phyloP scores from a whole-genome alignment of 2,113 vertebrate genomes.

The Microcebus tavaratra region DNA sequence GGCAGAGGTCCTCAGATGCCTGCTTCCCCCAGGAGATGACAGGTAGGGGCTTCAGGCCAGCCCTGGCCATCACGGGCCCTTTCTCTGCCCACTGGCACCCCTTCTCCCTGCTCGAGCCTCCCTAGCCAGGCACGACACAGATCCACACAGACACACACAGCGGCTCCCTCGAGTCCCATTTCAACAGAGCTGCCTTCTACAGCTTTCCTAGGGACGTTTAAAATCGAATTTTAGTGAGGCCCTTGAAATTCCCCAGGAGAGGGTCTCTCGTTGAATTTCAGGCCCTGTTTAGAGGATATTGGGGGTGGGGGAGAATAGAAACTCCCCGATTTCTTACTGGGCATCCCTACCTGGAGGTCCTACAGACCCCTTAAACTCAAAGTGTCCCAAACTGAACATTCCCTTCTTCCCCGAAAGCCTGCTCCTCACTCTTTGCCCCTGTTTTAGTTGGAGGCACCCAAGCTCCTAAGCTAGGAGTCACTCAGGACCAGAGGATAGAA shows the following conservation, averaged over 20 bases:
- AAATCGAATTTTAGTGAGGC: neutral
- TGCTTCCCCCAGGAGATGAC: neutral
- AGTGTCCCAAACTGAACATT: neutral
- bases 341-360: neutral
- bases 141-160: neutral
- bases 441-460: neutral
- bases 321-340: neutral
- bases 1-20: neutral
- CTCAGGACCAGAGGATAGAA: neutral
- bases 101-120: neutral
- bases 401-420: neutral
- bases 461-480: too few species aligned
- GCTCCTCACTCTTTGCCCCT: neutral
- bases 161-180: neutral
- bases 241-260: neutral
- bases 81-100: neutral
- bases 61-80: neutral
- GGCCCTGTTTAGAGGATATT: neutral
- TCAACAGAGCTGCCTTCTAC: neutral
- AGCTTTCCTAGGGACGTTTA: neutral
- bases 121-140: neutral
- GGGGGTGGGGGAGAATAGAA: neutral
- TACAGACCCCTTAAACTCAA: neutral
- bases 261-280: neutral
- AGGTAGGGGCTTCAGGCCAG: rapidly evolving